Conservation (phyloP, 2,113 vertebrate genomes). For the Andinoacara biseriatus region DNA sequence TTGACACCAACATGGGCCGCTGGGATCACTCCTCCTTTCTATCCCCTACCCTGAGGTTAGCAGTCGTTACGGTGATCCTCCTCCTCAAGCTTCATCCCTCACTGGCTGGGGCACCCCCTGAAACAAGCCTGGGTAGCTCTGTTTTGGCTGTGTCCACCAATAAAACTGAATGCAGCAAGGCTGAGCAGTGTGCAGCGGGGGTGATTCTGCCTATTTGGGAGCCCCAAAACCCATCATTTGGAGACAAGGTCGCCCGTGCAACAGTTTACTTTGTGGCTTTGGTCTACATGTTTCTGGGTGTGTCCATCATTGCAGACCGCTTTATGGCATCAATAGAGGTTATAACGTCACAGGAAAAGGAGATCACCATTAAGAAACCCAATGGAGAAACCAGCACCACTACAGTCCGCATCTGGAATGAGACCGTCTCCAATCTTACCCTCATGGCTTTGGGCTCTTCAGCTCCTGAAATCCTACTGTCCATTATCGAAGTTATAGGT, state of each 20-base stretch:
- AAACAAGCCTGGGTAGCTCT: constrained; percentile 66
- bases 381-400: constrained; percentile 97
- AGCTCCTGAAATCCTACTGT: constrained; percentile 96
- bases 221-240: constrained; percentile 93
- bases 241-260: constrained; percentile 96
- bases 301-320: constrained; percentile 96
- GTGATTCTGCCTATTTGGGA: constrained; percentile 95
- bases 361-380: constrained; percentile 98
- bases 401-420: constrained; percentile 97
- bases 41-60: constrained; percentile 77
- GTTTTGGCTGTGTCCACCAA: constrained; percentile 72
- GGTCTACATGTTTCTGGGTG: constrained; percentile 98
- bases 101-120: constrained; percentile 63
- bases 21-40: constrained; percentile 65
- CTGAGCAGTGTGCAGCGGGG: constrained; percentile 85
- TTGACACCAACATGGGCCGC: constrained; percentile 79
- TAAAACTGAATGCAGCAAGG: constrained; percentile 83
- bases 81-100: constrained; percentile 77
- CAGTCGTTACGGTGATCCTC: constrained; percentile 78
- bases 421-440: constrained; percentile 97
- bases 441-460: constrained; percentile 98
- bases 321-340: constrained; percentile 99
- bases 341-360: constrained; percentile 97
- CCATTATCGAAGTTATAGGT: constrained; percentile 93
- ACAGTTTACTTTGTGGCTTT: constrained; percentile 98